phyloP scores from a whole-genome alignment of 2,113 vertebrate species.

The Himantopus leucocephalus region DNA sequence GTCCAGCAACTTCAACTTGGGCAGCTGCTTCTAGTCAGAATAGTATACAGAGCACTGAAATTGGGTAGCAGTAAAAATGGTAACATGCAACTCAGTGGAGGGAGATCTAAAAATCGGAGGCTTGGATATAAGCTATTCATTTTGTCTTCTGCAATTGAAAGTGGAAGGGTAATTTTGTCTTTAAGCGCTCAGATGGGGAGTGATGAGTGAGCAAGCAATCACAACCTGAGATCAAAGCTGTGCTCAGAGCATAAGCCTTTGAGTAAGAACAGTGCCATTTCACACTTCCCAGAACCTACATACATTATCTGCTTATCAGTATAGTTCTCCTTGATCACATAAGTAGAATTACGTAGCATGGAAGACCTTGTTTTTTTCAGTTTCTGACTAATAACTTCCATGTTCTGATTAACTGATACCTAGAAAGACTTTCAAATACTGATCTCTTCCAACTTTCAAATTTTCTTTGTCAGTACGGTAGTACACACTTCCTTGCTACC shows the following conservation, averaged over 20 bases:
- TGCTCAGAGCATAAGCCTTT: neutral
- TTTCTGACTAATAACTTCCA: neutral
- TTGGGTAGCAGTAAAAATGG: neutral
- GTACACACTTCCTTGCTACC: neutral
- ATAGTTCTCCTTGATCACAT: neutral
- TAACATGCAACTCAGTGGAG: neutral
- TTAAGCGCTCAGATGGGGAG: neutral
- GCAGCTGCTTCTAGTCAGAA: neutral
- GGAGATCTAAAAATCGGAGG: neutral
- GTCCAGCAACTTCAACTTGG: neutral
- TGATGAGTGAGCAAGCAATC: neutral
- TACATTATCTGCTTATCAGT: neutral
- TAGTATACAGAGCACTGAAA: neutral
- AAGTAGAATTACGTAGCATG: neutral
- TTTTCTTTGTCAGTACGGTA: neutral
- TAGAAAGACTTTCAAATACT: neutral
- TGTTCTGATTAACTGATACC: neutral
- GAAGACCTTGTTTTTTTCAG: neutral
- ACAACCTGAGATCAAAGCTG: neutral
- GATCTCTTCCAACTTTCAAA: neutral
- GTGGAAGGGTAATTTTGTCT: neutral
- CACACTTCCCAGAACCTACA: neutral
- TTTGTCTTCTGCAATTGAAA: neutral
- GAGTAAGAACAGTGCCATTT: neutral
- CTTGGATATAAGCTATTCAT: neutral